phyloP scores from a whole-genome alignment of 1,140 invertebrate species.

The Euwallacea similis region DNA sequence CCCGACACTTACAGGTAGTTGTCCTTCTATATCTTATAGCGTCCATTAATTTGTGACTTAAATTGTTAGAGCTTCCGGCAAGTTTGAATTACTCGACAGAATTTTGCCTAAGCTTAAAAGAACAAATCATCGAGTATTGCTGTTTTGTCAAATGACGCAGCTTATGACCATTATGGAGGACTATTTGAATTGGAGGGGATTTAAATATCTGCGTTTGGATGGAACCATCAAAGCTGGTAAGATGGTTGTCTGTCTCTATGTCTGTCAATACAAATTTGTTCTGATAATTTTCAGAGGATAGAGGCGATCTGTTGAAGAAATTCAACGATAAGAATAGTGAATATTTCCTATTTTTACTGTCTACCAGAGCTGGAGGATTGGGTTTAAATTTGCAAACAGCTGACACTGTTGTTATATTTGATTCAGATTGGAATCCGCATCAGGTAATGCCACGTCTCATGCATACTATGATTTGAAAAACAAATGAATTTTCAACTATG shows the following conservation, averaged over 20 bases:
- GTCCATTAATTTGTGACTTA: slow-evolving; percentile 56
- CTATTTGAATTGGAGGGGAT: slow-evolving; percentile 88
- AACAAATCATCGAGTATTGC: slow-evolving; percentile 87
- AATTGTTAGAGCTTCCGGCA: slow-evolving; percentile 78
- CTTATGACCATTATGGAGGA: slow-evolving; percentile 99
- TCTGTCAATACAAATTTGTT: background rate
- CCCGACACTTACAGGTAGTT: slow-evolving; percentile 69
- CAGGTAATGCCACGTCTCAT: slow-evolving; percentile 63
- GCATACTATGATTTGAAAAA: background rate
- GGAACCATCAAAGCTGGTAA: slow-evolving; percentile 89
- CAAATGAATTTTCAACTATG: no score
- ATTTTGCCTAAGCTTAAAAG: slow-evolving; percentile 94
- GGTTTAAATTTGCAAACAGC: slow-evolving; percentile 97
- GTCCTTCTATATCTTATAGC: background rate
- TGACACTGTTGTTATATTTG: slow-evolving; percentile 98
- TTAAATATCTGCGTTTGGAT: slow-evolving; percentile 77
- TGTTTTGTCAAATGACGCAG: slow-evolving; percentile 99
- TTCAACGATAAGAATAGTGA: slow-evolving; percentile 92
- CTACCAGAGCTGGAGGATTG: slow-evolving; percentile 94
- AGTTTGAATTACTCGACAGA: slow-evolving; percentile 98
- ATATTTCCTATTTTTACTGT: slow-evolving; percentile 95
- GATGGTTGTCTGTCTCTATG: slow-evolving; percentile 1
- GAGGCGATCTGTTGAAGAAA: slow-evolving; percentile 88
- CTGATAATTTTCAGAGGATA: slow-evolving; percentile 69
- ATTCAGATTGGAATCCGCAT: slow-evolving; percentile 99